phyloP scores from a whole-genome alignment of 2,797 vertebrate genomes.

The Catamblyrhynchus diadema region DNA sequence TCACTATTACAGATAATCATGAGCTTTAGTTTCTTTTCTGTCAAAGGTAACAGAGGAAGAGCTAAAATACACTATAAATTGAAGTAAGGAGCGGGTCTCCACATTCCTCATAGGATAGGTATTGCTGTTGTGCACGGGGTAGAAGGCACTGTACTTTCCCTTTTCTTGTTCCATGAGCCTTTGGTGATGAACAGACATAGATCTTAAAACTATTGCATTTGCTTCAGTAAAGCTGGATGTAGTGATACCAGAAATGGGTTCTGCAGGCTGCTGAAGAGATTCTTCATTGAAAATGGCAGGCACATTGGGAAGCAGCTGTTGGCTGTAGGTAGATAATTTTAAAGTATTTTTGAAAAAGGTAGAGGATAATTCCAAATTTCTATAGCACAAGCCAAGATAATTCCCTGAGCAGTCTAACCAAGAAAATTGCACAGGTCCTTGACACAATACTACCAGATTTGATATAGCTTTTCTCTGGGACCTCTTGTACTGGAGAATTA shows the following conservation, averaged over 20 bases:
- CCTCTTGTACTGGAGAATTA: constrained; percentile 15
- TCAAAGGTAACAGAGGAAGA: neutral
- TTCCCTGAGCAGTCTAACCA: constrained; percentile 20
- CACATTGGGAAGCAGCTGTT: constrained; percentile 33
- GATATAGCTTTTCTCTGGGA: constrained; percentile 29
- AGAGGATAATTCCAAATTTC: constrained; percentile 47
- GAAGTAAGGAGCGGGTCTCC: neutral
- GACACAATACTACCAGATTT: constrained; percentile 10
- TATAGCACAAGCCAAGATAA: constrained; percentile 36
- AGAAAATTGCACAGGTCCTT: constrained; percentile 43
- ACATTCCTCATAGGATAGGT: neutral
- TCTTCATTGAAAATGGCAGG: constrained; percentile 59
- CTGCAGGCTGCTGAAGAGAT: neutral
- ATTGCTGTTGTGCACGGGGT: neutral
- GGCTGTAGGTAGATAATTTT: constrained; percentile 48
- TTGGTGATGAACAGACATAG: neutral
- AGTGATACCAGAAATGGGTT: neutral
- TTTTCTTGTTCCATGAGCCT: neutral
- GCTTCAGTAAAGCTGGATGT: neutral
- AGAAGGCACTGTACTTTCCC: neutral
- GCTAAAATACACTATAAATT: neutral
- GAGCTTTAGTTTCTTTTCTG: neutral
- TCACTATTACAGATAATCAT: neutral
- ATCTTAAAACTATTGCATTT: constrained; percentile 17
- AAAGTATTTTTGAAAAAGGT: constrained; percentile 33